Percentiles rank a stretch among this genome's conserved stretches.
Evolutionary conservation across 1,140 invertebrate species (phyloP).

Genomic region (Hypsibius dujardini): DNA sequence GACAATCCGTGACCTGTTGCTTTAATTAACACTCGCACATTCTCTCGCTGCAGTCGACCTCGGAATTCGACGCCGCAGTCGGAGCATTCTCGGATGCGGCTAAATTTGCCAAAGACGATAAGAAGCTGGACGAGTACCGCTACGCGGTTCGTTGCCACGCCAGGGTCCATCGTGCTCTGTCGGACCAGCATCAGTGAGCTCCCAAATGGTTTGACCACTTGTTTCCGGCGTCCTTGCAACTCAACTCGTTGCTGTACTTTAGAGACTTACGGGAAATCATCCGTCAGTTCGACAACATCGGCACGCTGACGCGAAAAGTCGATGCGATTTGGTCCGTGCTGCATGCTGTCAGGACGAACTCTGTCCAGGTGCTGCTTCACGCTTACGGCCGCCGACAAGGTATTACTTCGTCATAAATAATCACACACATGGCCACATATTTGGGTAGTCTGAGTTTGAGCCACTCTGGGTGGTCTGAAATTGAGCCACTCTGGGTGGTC

Average conservation of each 20-base stretch:
- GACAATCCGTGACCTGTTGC: not conserved
- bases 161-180: not conserved
- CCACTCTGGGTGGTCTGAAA: too few relatives aligned
- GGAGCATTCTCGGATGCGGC: not conserved
- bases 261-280: not conserved
- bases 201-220: too few relatives aligned
- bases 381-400: not conserved
- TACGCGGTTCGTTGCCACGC: conserved; percentile 2
- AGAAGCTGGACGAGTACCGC: not conserved
- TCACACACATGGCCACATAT: too few relatives aligned
- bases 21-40: not conserved
- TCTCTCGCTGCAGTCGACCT: not conserved
- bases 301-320: not conserved
- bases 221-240: too few relatives aligned
- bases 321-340: not conserved
- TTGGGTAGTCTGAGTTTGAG: too few relatives aligned
- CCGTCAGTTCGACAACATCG: conserved; percentile 10
- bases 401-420: too few relatives aligned
- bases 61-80: conserved; percentile 6
- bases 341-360: not conserved
- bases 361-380: not conserved
- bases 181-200: conserved; percentile 8
- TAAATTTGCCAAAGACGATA: not conserved
- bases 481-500: too few relatives aligned
- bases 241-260: not conserved